Conservation (phyloP, 2,888 invertebrate genomes). For the Cheilosia soror region DNA sequence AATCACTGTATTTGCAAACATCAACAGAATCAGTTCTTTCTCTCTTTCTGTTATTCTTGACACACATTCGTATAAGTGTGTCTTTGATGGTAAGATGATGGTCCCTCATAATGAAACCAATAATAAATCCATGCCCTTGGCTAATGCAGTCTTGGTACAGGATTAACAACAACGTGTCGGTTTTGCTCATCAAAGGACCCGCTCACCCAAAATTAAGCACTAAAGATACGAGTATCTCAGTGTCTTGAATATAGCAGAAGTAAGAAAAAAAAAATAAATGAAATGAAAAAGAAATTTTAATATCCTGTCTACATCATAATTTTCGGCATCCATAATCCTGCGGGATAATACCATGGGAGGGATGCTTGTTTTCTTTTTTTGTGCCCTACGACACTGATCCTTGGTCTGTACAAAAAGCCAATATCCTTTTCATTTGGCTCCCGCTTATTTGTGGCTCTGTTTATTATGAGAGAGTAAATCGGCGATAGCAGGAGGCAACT, state of each 20-base stretch:
- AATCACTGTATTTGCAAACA: slow-evolving; percentile 69
- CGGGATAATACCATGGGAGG: slow-evolving; percentile 61
- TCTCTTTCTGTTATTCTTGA: slow-evolving; percentile 36
- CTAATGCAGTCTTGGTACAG: slow-evolving; percentile 67
- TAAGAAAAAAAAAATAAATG: background rate
- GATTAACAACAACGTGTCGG: slow-evolving; percentile 39
- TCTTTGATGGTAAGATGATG: slow-evolving; percentile 17
- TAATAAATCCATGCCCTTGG: slow-evolving; percentile 63
- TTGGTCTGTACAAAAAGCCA: slow-evolving; percentile 66
- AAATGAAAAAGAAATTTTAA: slow-evolving; percentile 54
- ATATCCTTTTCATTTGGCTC: slow-evolving; percentile 72
- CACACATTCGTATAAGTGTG: slow-evolving; percentile 19
- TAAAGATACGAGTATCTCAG: slow-evolving; percentile 3
- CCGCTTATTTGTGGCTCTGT: slow-evolving; percentile 69
- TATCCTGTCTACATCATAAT: slow-evolving; percentile 73
- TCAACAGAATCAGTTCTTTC: slow-evolving; percentile 27
- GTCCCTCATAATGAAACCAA: slow-evolving; percentile 29
- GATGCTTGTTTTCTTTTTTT: slow-evolving; percentile 40
- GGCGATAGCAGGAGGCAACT: slow-evolving; percentile 35
- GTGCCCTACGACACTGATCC: slow-evolving; percentile 40
- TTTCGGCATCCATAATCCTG: slow-evolving; percentile 73
- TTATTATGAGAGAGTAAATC: slow-evolving; percentile 46
- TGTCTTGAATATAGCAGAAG: background rate
- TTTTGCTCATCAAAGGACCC: slow-evolving; percentile 44
- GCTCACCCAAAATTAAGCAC: slow-evolving; percentile 17